Percentiles rank a stretch among this genome's conserved stretches.
Evolutionary conservation across 2,888 invertebrate genomes (phyloP).

Genomic region (Camptogramma bilineatum): DNA sequence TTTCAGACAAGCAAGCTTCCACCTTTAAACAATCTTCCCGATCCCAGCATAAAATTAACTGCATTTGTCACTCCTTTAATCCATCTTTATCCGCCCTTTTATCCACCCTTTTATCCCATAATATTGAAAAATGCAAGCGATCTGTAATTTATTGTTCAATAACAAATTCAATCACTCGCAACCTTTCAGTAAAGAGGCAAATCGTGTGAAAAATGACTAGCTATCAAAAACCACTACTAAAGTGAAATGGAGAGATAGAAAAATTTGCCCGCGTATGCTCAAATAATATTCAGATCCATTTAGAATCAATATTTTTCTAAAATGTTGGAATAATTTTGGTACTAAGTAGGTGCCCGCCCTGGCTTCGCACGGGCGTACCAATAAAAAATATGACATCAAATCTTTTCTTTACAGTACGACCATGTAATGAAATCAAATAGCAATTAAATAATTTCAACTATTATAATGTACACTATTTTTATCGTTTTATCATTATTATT

Average conservation of each 20-base stretch:
- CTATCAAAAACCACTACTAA: constrained; percentile 25
- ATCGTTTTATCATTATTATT: no score
- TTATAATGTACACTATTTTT: no score
- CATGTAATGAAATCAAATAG: no score
- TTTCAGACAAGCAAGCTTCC: not conserved
- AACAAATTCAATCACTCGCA: constrained; percentile 40
- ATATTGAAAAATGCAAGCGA: constrained; percentile 41
- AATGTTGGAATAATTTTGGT: not conserved
- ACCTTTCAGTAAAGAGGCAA: constrained; percentile 40
- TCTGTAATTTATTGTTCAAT: constrained; percentile 44
- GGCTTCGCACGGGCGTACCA: no score
- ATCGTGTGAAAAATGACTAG: constrained; percentile 40
- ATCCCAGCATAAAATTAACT: constrained; percentile 19
- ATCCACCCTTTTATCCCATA: constrained; percentile 37
- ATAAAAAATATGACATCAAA: no score
- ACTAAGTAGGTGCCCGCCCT: no score
- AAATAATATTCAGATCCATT: constrained; percentile 2
- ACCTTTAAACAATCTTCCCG: not conserved
- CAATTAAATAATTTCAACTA: no score
- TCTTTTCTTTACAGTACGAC: no score
- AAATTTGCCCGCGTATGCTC: not conserved
- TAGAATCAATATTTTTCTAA: not conserved
- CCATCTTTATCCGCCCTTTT: no score
- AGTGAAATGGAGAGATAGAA: constrained; percentile 17
- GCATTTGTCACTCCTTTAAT: constrained; percentile 37